A percentile compares a stretch with the other conserved stretches of the same genome.
Conservation (phyloP, 2,113 vertebrate species). For the Mesocricetus auratus region DNA sequence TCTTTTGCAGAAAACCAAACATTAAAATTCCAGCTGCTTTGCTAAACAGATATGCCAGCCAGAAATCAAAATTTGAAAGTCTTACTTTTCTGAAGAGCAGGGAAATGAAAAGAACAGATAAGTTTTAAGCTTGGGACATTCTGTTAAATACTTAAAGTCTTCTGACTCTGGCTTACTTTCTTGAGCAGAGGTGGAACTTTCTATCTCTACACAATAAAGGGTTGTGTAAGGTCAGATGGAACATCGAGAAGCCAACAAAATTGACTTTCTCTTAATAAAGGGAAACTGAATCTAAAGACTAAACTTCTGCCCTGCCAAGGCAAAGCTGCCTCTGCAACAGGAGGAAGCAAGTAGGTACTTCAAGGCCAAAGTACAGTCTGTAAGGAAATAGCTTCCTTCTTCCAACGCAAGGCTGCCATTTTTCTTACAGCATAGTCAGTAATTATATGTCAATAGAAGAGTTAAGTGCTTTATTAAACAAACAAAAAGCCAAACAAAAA, state of each 20-base stretch:
- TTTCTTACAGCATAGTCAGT: neutral
- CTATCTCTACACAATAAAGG: slow-evolving; percentile 2
- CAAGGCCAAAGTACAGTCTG: slow-evolving; percentile 58
- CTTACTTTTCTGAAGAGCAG: slow-evolving; percentile 21
- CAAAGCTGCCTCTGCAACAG: neutral
- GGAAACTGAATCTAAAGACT: neutral
- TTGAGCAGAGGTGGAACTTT: slow-evolving; percentile 14
- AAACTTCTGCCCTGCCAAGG: neutral
- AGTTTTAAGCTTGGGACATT: neutral
- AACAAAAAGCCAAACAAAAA: slow-evolving; percentile 34
- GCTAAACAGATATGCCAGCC: neutral
- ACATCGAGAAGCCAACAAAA: neutral
- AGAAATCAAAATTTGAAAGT: slow-evolving; percentile 45
- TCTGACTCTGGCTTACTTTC: neutral
- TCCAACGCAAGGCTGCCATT: neutral
- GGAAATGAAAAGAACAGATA: neutral
- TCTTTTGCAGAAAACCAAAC: neutral
- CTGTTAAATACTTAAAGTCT: slow-evolving; percentile 6
- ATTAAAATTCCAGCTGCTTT: neutral
- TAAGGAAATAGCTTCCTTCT: slow-evolving; percentile 20
- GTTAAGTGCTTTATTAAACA: neutral
- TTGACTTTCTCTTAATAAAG: slow-evolving; percentile 27
- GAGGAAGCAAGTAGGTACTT: neutral
- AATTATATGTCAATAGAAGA: neutral
- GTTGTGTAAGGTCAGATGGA: neutral